These are phyloP conservation scores for Malthinus flaveolus DNA, from an alignment of 2,888 invertebrate genomes.

Conservation along the genomic window DNA sequence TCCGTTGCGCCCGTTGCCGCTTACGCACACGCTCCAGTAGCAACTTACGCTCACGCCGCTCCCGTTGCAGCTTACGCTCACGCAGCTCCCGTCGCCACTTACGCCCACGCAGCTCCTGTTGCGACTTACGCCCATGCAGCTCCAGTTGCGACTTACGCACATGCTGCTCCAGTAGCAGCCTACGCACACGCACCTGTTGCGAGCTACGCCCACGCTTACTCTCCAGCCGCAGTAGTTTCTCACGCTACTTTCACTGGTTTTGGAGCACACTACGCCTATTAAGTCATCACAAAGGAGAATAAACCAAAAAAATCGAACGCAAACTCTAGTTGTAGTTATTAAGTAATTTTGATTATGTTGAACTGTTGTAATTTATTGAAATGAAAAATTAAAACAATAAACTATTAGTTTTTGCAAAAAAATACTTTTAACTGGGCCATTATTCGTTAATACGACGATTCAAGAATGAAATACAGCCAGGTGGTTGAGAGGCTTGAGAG, in stretches of 20 bases:
- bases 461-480: no score
- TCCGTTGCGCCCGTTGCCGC: slow-evolving; percentile 52
- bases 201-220: slow-evolving; percentile 51
- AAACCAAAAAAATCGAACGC: slow-evolving; percentile 6
- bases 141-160: slow-evolving; percentile 46
- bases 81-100: slow-evolving; percentile 44
- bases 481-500: no score
- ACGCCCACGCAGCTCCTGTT: slow-evolving; percentile 37
- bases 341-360: neutral
- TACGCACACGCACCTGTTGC: slow-evolving; percentile 45
- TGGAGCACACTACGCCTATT: slow-evolving; percentile 67
- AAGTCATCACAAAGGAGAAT: slow-evolving; percentile 43
- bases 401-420: neutral
- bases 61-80: slow-evolving; percentile 49
- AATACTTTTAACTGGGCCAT: neutral
- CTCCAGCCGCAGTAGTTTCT: slow-evolving; percentile 65
- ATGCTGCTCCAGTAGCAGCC: slow-evolving; percentile 49
- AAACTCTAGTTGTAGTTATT: slow-evolving; percentile 14
- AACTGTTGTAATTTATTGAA: neutral
- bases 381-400: neutral
- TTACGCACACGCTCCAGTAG: slow-evolving; percentile 47
- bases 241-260: slow-evolving; percentile 68
- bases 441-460: no score
- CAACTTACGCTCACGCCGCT: slow-evolving; percentile 44
- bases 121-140: slow-evolving; percentile 44